Conservation (phyloP, 1,140 invertebrate species). For the Formica selysi region DNA sequence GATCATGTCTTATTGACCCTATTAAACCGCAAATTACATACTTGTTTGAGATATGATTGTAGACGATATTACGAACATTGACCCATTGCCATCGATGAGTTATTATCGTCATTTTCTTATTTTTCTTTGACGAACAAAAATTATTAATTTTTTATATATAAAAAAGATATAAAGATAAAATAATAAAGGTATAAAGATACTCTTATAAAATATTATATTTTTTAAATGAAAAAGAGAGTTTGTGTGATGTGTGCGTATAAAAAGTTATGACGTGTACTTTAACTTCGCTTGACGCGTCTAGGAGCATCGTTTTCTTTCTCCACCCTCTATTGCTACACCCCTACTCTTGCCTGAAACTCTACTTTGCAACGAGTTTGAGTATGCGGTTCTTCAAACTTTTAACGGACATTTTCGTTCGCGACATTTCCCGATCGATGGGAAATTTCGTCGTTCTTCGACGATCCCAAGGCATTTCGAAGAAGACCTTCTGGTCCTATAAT, state of each 20-base stretch:
- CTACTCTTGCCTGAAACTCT: constrained; percentile 18
- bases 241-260: not conserved
- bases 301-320: not conserved
- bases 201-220: not conserved
- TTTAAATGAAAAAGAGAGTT: not conserved
- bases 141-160: not conserved
- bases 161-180: not conserved
- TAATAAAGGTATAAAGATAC: not conserved
- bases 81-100: not conserved
- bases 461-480: constrained; percentile 16
- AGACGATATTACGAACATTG: not conserved
- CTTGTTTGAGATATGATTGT: not conserved
- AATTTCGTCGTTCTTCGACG: constrained; percentile 1
- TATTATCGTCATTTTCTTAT: not conserved
- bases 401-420: constrained; percentile 38
- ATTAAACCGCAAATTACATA: constrained; percentile 7
- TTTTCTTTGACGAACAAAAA: not conserved
- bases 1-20: not conserved
- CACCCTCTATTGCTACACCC: not conserved
- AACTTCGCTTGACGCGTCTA: not conserved
- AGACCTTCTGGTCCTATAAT: constrained; percentile 13
- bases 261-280: constrained; percentile 1
- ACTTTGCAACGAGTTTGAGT: constrained; percentile 20
- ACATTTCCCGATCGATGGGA: constrained; percentile 40
- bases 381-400: constrained; percentile 53